Evolutionary conservation across 2,797 vertebrate species (phyloP).

Genomic region (Pteropus rufus): DNA sequence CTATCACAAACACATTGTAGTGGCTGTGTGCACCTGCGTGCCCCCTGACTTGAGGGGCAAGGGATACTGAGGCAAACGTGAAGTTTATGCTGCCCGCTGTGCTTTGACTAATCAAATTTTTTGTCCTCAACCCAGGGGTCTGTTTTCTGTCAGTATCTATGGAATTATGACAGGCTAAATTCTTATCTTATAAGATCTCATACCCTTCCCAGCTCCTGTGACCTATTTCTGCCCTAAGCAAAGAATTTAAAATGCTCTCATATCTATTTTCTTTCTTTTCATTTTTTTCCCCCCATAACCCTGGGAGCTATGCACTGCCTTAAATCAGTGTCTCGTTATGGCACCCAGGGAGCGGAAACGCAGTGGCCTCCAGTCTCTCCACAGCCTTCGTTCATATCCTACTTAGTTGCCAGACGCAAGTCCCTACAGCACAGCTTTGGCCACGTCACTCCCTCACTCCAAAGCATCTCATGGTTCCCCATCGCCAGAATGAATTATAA

Average conservation of each 20-base stretch:
- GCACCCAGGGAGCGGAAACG: not conserved
- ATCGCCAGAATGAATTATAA: not conserved
- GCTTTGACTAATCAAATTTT: not conserved
- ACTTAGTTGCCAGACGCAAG: not conserved
- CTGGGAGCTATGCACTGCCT: not conserved
- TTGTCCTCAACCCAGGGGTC: not conserved
- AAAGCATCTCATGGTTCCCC: not conserved
- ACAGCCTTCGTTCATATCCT: not conserved
- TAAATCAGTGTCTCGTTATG: constrained; percentile 45
- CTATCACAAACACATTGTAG: not conserved
- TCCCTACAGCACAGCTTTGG: not conserved
- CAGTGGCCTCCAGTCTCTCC: not conserved
- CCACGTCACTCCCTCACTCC: fast-evolving
- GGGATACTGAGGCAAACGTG: not conserved
- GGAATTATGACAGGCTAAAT: not conserved
- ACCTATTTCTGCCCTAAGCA: not conserved
- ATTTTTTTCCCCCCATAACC: not conserved
- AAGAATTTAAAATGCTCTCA: not conserved
- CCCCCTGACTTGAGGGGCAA: too few species aligned
- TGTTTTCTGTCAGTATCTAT: too few species aligned
- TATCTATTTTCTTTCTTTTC: not conserved
- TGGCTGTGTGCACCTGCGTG: not conserved
- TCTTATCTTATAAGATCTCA: not conserved
- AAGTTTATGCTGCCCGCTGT: not conserved
- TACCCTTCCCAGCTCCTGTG: not conserved